Evolutionary conservation across 1,140 invertebrate species (phyloP), one percentile per base, ranked within the genome.

Genomic region (Coelopa frigida): DNA sequence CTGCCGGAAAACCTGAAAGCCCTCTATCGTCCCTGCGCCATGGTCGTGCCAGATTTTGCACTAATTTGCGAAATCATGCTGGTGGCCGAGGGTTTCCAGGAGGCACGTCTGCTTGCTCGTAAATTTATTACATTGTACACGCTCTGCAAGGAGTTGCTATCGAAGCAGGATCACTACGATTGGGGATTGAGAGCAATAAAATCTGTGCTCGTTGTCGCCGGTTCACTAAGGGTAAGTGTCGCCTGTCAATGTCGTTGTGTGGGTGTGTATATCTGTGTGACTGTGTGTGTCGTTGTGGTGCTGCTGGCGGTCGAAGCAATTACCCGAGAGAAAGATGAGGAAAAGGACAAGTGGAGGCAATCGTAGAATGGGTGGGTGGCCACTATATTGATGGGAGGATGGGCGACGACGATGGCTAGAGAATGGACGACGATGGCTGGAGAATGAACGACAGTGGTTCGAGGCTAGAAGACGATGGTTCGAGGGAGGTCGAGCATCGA

Each of bases 161-260:
- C 89, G 3, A 92, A 93, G 69, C 91, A 95, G 65, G 90, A 94
- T 65, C 91, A 95, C 67, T 95, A 95, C 57, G 91, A 95, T 75
- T 95, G 90, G 90, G 91, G 91, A 32, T 71, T 95, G 21, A 72
- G 92, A 58, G 91, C 90, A 33, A 94, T 95, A 45, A 94, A 94
- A 66, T 93, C 89, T 43, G 89, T 94, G 4, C 73, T 95, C 11
- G 89, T 94, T 0, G 89, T 94, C 5, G 91, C 90, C 52, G 92
- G 92, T 36, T 83, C 89, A 27, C 71, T 86, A 7, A 82, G 82
- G 69, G 78, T 80, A 56, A 59, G 54, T 50, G 27, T 10, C 8
- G 14, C 14, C 27, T n/a, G n/a, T n/a, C n/a, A n/a, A n/a, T n/a
- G n/a, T n/a, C n/a, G n/a, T n/a, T n/a, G n/a, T n/a, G 24, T 36